Conservation (phyloP, 2,113 vertebrate species). For the Urocynchramus pylzowi region DNA sequence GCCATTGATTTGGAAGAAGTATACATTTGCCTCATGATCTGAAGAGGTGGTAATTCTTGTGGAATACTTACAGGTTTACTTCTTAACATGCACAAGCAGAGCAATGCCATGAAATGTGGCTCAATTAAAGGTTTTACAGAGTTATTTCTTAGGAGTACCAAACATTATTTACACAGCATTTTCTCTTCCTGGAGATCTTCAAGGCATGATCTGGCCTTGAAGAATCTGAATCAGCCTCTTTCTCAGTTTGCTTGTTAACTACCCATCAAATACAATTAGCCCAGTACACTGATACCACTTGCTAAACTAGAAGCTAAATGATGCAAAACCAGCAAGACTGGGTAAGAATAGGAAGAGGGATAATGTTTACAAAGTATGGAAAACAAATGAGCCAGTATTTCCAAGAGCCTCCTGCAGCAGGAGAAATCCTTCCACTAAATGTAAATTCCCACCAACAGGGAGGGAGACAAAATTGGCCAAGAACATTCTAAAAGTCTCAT, state of each 20-base stretch:
- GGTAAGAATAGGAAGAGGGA: not conserved
- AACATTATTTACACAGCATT: not conserved
- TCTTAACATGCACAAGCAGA: not conserved
- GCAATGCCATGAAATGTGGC: not conserved
- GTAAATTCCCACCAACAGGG: not conserved
- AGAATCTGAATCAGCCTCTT: not conserved
- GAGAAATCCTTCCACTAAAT: not conserved
- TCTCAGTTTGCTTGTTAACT: not conserved
- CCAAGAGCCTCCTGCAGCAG: not conserved
- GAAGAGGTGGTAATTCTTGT: not conserved
- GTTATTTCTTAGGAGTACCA: not conserved
- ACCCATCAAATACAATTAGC: not conserved
- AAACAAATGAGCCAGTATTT: not conserved
- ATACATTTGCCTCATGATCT: not conserved
- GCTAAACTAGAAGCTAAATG: not conserved
- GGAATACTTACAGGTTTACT: not conserved
- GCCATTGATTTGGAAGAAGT: not conserved
- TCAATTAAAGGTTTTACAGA: not conserved
- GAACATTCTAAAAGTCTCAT: not conserved
- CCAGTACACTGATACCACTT: not conserved
- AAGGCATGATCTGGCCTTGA: not conserved
- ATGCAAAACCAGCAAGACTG: not conserved
- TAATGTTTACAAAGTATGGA: not conserved
- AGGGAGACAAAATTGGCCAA: not conserved
- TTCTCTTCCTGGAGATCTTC: not conserved